Percentiles rank a stretch among this genome's conserved stretches.
These are phyloP conservation scores for Oceanodroma leucorhoa DNA, from an alignment of 2,797 vertebrate genomes.

Conservation along the genomic window DNA sequence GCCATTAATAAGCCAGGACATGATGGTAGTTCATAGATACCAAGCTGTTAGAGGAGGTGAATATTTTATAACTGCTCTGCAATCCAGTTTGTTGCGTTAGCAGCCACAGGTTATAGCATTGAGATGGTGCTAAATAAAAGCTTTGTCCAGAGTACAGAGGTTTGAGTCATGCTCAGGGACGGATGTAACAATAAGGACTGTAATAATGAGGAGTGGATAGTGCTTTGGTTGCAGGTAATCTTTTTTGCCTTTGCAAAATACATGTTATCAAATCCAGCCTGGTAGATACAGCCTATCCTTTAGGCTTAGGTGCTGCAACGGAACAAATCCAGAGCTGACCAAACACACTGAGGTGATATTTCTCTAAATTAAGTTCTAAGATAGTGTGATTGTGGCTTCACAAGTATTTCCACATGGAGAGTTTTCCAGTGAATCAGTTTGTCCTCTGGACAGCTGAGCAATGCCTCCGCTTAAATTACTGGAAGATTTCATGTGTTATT, in stretches of 20 bases:
- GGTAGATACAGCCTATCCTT: not conserved
- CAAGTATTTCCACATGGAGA: not conserved
- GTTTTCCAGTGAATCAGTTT: not conserved
- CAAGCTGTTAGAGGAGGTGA: not conserved
- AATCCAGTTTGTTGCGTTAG: not conserved
- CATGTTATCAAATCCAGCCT: not conserved
- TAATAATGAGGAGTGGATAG: not conserved
- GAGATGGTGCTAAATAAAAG: not conserved
- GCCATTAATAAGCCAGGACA: not conserved
- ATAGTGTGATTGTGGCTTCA: not conserved
- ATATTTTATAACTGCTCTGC: not conserved
- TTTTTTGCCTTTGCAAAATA: not conserved
- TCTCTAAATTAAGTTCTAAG: not conserved
- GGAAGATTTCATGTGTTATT: not conserved
- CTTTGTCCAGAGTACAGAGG: not conserved
- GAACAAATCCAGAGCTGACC: not conserved
- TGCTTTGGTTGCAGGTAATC: not conserved
- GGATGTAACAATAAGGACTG: not conserved
- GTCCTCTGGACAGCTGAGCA: not conserved
- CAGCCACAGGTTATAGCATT: not conserved
- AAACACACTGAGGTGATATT: not conserved
- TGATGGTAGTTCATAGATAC: not conserved
- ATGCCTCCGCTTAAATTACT: not conserved
- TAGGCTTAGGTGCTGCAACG: not conserved
- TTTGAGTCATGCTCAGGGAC: not conserved